Conservation (phyloP, 2,113 vertebrate genomes). For the Anthoscopus minutus region DNA sequence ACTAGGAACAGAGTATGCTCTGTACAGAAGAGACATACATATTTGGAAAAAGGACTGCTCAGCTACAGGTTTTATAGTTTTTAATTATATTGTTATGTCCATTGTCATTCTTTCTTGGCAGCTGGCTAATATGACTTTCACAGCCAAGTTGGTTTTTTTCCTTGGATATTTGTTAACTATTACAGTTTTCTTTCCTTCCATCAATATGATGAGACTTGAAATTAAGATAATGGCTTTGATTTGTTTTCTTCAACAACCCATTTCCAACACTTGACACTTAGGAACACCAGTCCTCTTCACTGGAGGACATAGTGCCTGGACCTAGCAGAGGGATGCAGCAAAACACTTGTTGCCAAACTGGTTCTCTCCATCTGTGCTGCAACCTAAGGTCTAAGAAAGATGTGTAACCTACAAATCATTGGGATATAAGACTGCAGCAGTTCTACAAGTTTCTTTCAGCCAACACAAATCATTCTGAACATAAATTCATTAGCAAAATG, state of each 20-base stretch:
- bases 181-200: not conserved
- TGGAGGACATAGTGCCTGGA: not conserved
- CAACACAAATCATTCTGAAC: not conserved
- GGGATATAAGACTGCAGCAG: not conserved
- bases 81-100: not conserved
- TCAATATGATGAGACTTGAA: not conserved
- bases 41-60: not conserved
- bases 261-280: not conserved
- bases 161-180: not conserved
- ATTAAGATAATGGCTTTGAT: not conserved
- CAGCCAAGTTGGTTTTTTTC: not conserved
- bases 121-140: not conserved
- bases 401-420: not conserved
- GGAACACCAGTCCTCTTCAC: not conserved
- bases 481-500: slow-evolving; percentile 25
- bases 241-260: not conserved
- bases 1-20: not conserved
- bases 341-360: not conserved
- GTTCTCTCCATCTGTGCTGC: not conserved
- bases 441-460: not conserved
- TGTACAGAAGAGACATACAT: not conserved
- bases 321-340: not conserved
- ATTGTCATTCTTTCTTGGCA: not conserved
- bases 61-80: not conserved
- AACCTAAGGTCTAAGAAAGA: not conserved